phyloP scores from a whole-genome alignment of 2,888 invertebrate genomes.

The Crocallis elinguaria region DNA sequence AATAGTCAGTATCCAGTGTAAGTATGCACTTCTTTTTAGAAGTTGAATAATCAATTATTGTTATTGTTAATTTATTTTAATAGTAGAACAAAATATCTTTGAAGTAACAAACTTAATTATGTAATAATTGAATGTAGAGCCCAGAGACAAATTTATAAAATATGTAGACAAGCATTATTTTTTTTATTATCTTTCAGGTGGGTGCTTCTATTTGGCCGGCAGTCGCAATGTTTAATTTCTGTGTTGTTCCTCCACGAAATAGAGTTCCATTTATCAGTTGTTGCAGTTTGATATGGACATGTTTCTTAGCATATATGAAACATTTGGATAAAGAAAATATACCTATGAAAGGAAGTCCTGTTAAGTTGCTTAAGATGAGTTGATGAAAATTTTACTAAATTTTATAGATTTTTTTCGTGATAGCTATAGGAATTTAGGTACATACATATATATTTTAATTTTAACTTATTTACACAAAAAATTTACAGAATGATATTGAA shows the following conservation, averaged over 20 bases:
- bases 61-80: too few relatives aligned
- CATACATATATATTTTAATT: not conserved
- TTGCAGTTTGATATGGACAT: conserved; percentile 91
- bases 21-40: too few relatives aligned
- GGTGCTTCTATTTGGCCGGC: conserved; percentile 90
- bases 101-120: too few relatives aligned
- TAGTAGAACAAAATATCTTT: too few relatives aligned
- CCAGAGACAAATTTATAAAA: too few relatives aligned
- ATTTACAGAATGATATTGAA: too few relatives aligned
- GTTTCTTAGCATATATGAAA: conserved; percentile 93
- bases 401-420: not conserved
- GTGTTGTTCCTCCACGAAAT: conserved; percentile 89
- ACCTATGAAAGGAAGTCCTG: conserved; percentile 45
- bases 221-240: conserved; percentile 90
- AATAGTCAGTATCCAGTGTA: too few relatives aligned
- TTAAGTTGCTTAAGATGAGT: conserved; percentile 48
- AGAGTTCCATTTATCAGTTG: conserved; percentile 90
- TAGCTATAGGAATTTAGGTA: too few relatives aligned
- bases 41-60: too few relatives aligned
- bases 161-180: not conserved
- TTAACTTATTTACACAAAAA: too few relatives aligned
- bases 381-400: not conserved
- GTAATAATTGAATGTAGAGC: too few relatives aligned
- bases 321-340: conserved; percentile 77
- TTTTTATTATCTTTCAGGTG: conserved; percentile 74